Percentiles rank a stretch among this genome's conserved stretches.
These are phyloP conservation scores for Xenopus petersii DNA, from an alignment of 2,797 vertebrate genomes.

Conservation along the genomic window DNA sequence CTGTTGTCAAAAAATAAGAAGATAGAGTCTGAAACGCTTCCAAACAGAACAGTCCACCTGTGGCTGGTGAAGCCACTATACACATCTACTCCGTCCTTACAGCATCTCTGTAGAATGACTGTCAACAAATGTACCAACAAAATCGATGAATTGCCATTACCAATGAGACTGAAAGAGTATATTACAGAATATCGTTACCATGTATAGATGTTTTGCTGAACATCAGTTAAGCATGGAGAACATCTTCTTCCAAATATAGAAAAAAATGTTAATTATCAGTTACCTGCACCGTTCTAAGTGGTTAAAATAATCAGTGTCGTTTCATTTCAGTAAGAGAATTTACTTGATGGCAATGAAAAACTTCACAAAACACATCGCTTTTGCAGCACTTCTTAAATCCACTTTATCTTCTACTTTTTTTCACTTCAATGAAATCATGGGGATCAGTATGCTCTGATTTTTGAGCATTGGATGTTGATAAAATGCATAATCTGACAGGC, in stretches of 20 bases:
- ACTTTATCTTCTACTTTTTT: background rate
- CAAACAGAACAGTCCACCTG: constrained; percentile 87
- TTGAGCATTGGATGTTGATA: background rate
- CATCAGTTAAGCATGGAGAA: constrained; percentile 49
- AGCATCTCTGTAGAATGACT: constrained; percentile 85
- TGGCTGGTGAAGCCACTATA: constrained; percentile 89
- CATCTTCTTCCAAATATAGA: constrained; percentile 59
- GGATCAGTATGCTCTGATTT: background rate
- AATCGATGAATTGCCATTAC: constrained; percentile 84
- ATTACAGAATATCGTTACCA: constrained; percentile 87
- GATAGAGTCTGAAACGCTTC: constrained; percentile 60
- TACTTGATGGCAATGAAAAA: background rate
- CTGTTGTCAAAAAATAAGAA: constrained; percentile 80
- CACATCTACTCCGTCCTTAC: constrained; percentile 73
- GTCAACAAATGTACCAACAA: constrained; percentile 82
- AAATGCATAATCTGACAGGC: background rate
- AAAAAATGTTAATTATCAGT: constrained; percentile 55
- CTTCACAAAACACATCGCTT: background rate
- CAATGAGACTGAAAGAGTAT: constrained; percentile 87
- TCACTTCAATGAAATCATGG: background rate
- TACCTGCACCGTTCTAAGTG: constrained; percentile 24
- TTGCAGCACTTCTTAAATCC: background rate
- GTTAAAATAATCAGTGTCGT: constrained; percentile 51
- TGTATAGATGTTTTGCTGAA: constrained; percentile 71
- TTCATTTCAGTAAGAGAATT: constrained; percentile 27